Conservation (phyloP, 2,113 vertebrate species). For the Barnardius zonarius region DNA sequence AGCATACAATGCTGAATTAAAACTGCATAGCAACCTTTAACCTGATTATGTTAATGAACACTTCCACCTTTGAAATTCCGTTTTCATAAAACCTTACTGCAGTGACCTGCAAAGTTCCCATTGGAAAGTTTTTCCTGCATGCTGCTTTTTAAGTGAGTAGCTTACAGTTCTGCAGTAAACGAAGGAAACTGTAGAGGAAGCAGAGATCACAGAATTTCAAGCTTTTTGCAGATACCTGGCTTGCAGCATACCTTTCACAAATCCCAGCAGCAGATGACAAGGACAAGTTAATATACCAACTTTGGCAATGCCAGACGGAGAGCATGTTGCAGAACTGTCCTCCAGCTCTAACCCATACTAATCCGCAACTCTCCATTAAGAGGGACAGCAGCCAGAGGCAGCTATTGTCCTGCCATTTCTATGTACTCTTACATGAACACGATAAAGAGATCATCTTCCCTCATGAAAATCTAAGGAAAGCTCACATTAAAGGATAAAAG, state of each 20-base stretch:
- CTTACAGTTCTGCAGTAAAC: background rate
- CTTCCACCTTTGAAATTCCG: background rate
- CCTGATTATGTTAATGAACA: background rate
- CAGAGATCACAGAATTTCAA: background rate
- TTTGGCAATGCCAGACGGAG: background rate
- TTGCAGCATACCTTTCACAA: background rate
- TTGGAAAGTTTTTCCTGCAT: background rate
- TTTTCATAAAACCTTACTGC: background rate
- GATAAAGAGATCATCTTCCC: background rate
- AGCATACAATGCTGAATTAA: background rate
- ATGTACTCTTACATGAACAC: fast-evolving
- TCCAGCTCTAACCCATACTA: background rate
- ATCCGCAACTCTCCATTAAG: background rate
- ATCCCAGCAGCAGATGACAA: background rate
- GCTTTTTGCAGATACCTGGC: background rate
- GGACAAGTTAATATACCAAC: background rate
- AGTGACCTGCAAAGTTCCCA: background rate
- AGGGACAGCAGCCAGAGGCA: background rate
- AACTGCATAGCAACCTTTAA: background rate
- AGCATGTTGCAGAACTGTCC: background rate
- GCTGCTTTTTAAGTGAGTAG: background rate
- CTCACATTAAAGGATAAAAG: background rate
- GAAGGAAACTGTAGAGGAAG: background rate
- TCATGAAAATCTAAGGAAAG: background rate
- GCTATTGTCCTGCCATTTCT: background rate